Conservation (phyloP, 2,113 vertebrate species). For the Brachionichthys hirsutus region DNA sequence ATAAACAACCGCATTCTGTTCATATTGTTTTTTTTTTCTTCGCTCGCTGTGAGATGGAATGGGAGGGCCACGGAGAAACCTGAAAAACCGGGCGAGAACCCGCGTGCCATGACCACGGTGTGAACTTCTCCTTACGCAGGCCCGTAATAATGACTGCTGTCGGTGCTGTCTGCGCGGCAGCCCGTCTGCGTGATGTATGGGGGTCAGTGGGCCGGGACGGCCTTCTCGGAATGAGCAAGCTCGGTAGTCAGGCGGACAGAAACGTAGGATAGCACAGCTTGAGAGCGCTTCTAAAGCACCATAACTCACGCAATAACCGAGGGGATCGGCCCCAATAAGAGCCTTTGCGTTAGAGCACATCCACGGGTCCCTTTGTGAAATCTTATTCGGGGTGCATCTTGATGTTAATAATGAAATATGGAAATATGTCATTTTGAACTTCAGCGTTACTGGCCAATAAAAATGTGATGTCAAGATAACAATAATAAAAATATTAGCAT, state of each 20-base stretch:
- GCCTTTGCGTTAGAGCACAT: slow-evolving; percentile 17
- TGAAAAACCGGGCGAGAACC: slow-evolving; percentile 85
- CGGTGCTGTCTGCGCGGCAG: slow-evolving; percentile 61
- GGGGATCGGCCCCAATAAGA: slow-evolving; percentile 15
- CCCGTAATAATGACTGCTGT: slow-evolving; percentile 92
- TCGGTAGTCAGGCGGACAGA: slow-evolving; percentile 47
- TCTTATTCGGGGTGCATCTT: no score
- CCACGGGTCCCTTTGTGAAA: no score
- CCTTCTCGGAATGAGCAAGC: slow-evolving; percentile 77
- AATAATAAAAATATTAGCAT: no score
- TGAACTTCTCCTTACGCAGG: slow-evolving; percentile 91
- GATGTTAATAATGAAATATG: no score
- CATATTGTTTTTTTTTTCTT: slow-evolving; percentile 29
- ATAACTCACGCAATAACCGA: slow-evolving; percentile 43
- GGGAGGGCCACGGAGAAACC: slow-evolving; percentile 69
- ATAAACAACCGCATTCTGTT: slow-evolving; percentile 78
- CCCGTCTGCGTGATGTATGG: slow-evolving; percentile 84
- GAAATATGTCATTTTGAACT: no score
- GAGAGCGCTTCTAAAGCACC: slow-evolving; percentile 22
- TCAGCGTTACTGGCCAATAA: not conserved
- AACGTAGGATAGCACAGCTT: slow-evolving; percentile 25
- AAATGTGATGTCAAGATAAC: no score
- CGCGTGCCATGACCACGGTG: slow-evolving; percentile 88
- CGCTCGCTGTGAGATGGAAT: slow-evolving; percentile 84
- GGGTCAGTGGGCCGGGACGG: slow-evolving; percentile 85